A percentile compares a stretch with the other conserved stretches of the same genome.
phyloP scores from a whole-genome alignment of 2,113 vertebrate genomes.

The Ageneiosus marmoratus region DNA sequence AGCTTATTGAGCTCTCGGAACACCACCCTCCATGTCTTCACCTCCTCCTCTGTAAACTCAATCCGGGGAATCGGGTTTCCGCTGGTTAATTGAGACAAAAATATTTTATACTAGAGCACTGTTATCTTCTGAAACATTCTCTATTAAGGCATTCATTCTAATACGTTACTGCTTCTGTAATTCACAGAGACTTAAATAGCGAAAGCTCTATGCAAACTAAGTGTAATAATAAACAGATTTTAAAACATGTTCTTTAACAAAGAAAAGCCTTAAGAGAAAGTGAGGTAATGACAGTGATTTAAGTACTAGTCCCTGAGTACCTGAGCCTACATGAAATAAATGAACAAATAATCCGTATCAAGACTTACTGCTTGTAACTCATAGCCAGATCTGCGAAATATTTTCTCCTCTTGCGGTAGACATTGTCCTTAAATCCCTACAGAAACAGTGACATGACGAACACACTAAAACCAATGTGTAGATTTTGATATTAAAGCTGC shows the following conservation, averaged over 20 bases:
- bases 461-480: background rate
- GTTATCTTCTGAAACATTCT: background rate
- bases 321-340: background rate
- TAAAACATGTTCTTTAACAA: background rate
- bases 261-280: background rate
- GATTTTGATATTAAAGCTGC: background rate
- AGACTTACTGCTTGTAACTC: slow-evolving; percentile 88
- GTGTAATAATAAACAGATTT: background rate
- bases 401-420: slow-evolving; percentile 93
- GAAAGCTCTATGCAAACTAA: background rate
- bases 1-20: slow-evolving; percentile 92
- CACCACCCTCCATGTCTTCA: slow-evolving; percentile 93
- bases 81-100: slow-evolving; percentile 62
- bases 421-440: slow-evolving; percentile 98
- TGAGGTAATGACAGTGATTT: background rate
- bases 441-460: slow-evolving; percentile 5
- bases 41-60: slow-evolving; percentile 94
- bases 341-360: background rate
- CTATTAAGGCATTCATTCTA: background rate
- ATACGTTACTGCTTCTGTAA: background rate
- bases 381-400: slow-evolving; percentile 97
- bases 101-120: too few relatives aligned
- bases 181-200: background rate
- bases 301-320: too few relatives aligned
- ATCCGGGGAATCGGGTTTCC: slow-evolving; percentile 87